Evolutionary conservation across 2,113 vertebrate species (phyloP).

Genomic region (Sebastes schlegelii): DNA sequence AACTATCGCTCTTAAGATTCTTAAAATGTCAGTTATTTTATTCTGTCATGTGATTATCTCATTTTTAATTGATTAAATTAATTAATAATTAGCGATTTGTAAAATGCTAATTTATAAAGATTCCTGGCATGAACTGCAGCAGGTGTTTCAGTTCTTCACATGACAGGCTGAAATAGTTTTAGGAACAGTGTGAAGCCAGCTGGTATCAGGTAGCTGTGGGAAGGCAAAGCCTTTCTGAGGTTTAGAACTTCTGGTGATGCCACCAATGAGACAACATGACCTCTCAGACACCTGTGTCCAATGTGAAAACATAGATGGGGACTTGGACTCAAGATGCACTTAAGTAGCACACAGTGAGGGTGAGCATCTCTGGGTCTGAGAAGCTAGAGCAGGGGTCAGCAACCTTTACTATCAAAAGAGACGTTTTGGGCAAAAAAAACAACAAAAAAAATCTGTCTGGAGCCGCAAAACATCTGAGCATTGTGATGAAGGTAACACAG

Average conservation of each 20-base stretch:
- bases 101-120: neutral
- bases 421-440: no score
- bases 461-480: no score
- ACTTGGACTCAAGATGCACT: neutral
- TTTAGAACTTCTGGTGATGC: neutral
- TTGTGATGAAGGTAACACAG: no score
- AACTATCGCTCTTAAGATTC: slow-evolving; percentile 1
- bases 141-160: neutral
- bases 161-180: neutral
- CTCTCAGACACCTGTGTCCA: neutral
- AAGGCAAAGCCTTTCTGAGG: slow-evolving; percentile 1
- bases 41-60: slow-evolving; percentile 14
- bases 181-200: no score
- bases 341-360: neutral
- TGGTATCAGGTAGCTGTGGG: neutral
- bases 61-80: neutral
- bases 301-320: neutral
- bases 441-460: no score
- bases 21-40: slow-evolving; percentile 24
- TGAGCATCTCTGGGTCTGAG: no score
- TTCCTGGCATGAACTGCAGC: neutral
- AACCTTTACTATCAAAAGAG: no score
- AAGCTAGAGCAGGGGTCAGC: no score
- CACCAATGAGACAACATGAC: neutral
- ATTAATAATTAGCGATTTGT: neutral